Base-by-base conservation (phyloP, 2,888 invertebrate genomes). In the Heliconius hortense region DNA sequence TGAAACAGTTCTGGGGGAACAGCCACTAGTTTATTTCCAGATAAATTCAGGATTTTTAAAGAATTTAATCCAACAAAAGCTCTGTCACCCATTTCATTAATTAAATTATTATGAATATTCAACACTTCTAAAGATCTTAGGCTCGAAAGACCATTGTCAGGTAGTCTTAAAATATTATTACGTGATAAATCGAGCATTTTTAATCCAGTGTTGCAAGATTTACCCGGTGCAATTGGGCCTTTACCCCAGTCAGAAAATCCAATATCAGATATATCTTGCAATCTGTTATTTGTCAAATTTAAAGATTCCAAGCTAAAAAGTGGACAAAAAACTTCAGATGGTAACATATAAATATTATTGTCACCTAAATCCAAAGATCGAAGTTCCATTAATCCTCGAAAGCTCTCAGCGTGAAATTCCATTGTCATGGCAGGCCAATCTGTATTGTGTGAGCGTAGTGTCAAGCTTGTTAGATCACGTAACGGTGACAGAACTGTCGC, bases 351-450 rank as follows among this genome's bases (percentile, higher is more conserved):
- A 83, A 97, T 96, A 87, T 97, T 96, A 88, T 97, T 97, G 84
- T 96, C 96, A 67, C 96, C 96, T 76, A 97, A 93, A 88, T 97
- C 96, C 81, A 97, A 90, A 75, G 95, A 93, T 75, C 96, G 94
- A 71, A 97, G 93, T 86, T 96, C 96, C 84, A 95, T 95, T 82
- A 97, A 90, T 60, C 96, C 95, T 80, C 96, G 94, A 81, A 97
- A 95, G 86, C 96, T 96, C 87, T 96, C 96, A 70, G 96, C 95
- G 84, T 96, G 96, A 80, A 97, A 94, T 85, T 97, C 96, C 96
- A 96, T 96, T 80, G 96, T 96, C 95, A 96, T 96, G 48, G 96
- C 95, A 59, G 96, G 96, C 97, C 97, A 97, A 86, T 97, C 96
- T 69, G 96, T 96, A 87, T 97, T 97, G 86, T 95, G 96, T 59